Evolutionary conservation across 2,888 invertebrate species (phyloP).

Genomic region (Bembecia ichneumoniformis): DNA sequence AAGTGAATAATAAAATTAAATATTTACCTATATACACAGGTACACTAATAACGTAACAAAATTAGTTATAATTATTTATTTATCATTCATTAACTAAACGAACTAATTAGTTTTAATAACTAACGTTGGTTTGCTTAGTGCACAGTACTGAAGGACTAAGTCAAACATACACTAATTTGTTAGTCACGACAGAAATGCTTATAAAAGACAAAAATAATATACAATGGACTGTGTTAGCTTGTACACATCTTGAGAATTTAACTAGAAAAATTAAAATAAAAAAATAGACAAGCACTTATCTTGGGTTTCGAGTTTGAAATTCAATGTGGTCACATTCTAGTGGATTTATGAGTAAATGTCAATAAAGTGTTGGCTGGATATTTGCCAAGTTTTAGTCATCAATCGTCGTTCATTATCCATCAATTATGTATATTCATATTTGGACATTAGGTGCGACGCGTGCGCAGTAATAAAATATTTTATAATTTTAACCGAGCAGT

Average conservation of each 20-base stretch:
- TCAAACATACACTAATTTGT: too few relatives aligned
- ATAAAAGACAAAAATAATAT: neutral
- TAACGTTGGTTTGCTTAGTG: too few relatives aligned
- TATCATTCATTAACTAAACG: neutral
- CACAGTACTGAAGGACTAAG: too few relatives aligned
- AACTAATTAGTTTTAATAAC: neutral
- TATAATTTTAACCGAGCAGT: constrained; percentile 28
- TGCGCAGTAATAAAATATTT: constrained; percentile 13
- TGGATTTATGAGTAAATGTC: constrained; percentile 37
- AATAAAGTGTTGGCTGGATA: constrained; percentile 43
- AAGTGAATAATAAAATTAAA: too few relatives aligned
- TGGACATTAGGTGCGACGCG: constrained; percentile 41
- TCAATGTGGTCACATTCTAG: constrained; percentile 22
- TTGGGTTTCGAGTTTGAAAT: constrained; percentile 18
- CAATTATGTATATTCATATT: constrained; percentile 20
- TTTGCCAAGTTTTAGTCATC: constrained; percentile 54
- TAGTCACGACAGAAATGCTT: neutral
- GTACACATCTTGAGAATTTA: too few relatives aligned
- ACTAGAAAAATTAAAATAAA: too few relatives aligned
- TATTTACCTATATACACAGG: too few relatives aligned
- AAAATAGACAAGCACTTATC: neutral
- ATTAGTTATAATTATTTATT: too few relatives aligned
- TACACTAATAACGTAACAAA: too few relatives aligned
- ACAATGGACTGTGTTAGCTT: too few relatives aligned
- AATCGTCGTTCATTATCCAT: constrained; percentile 52